A percentile compares a stretch with the other conserved stretches of the same genome.
Evolutionary conservation across 2,797 vertebrate genomes (phyloP).

Genomic region (Cynodonichthys magdalenae): DNA sequence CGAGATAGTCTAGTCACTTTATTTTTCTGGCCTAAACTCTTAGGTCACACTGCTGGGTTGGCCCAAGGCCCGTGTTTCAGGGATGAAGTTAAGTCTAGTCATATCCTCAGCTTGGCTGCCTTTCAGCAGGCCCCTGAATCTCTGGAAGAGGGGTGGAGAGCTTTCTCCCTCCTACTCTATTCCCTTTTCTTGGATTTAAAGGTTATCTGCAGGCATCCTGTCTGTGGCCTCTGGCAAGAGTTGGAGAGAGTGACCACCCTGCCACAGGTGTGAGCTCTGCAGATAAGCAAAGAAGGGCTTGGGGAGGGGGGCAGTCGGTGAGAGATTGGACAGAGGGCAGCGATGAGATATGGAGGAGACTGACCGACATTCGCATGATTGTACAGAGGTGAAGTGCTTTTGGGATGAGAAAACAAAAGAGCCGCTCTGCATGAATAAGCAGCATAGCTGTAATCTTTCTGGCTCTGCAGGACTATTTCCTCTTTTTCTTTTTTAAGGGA

Average conservation of each 20-base stretch:
- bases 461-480: constrained; percentile 16
- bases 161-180: constrained; percentile 30
- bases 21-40: constrained; percentile 32
- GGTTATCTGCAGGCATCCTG: constrained; percentile 79
- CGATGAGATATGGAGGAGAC: constrained; percentile 54
- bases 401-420: constrained; percentile 33
- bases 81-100: constrained; percentile 63
- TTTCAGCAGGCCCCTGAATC: constrained; percentile 56
- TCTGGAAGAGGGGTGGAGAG: constrained; percentile 48
- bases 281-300: constrained; percentile 65
- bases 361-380: constrained; percentile 60
- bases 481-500: constrained; percentile 2
- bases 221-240: constrained; percentile 66
- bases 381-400: constrained; percentile 34
- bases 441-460: constrained; percentile 32
- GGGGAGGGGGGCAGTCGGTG: constrained; percentile 25
- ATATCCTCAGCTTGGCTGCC: constrained; percentile 51
- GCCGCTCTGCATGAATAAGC: constrained; percentile 34
- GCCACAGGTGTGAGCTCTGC: constrained; percentile 73
- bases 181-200: constrained; percentile 70
- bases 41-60: constrained; percentile 56
- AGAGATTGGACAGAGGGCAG: constrained; percentile 31
- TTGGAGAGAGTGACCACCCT: constrained; percentile 47
- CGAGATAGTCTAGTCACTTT: constrained; percentile 14
- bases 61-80: constrained; percentile 50